These are phyloP conservation scores for Chlorocebus sabaeus DNA, from an alignment of 2,113 vertebrate genomes.

Conservation along the genomic window DNA sequence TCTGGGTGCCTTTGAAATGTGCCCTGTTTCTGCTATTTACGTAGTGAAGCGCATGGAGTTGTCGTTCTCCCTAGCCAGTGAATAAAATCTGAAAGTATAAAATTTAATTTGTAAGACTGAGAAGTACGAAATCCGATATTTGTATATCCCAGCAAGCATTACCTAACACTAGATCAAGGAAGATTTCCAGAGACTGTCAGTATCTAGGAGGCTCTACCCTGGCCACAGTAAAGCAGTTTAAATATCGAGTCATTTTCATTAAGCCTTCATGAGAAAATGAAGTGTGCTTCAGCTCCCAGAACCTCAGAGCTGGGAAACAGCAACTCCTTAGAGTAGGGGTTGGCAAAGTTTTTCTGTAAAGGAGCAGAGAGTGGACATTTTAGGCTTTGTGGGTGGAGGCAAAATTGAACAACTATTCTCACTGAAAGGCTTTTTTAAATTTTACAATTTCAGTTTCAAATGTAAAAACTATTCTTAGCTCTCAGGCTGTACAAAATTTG, in stretches of 20 bases:
- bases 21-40: neutral
- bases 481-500: neutral
- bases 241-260: rapidly evolving
- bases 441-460: neutral
- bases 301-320: neutral
- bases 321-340: no score
- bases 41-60: neutral
- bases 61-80: neutral
- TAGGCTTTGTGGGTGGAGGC: neutral
- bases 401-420: neutral
- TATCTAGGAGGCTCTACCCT: neutral
- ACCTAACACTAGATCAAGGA: neutral
- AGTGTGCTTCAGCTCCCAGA: neutral
- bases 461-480: neutral
- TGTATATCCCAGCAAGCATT: neutral
- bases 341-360: neutral
- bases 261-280: neutral
- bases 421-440: neutral
- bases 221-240: neutral
- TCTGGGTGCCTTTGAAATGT: neutral
- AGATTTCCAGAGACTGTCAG: neutral
- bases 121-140: neutral
- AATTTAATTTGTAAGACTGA: neutral
- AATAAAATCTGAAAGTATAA: neutral
- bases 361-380: neutral